Evolutionary conservation across 2,797 vertebrate species (phyloP).

Genomic region (Neopelma chrysocephalum): DNA sequence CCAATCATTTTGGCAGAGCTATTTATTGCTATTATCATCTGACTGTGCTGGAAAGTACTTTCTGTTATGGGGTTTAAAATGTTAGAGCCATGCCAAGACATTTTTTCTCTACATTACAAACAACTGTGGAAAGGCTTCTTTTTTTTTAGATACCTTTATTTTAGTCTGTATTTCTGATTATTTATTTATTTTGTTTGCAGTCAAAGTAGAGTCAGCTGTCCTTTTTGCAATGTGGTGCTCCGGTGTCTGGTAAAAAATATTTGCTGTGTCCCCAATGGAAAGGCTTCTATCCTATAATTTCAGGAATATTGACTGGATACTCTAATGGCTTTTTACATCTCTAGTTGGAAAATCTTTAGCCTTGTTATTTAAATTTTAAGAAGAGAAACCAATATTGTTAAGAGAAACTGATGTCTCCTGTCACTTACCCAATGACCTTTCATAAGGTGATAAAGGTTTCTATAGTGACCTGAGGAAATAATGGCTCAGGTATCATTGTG

Average conservation of each 20-base stretch:
- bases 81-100: background rate
- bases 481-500: slow-evolving; percentile 43
- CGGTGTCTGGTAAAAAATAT: background rate
- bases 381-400: slow-evolving; percentile 46
- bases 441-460: slow-evolving; percentile 51
- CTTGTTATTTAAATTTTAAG: slow-evolving; percentile 60
- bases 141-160: background rate
- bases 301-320: background rate
- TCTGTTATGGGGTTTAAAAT: background rate
- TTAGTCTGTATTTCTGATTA: background rate
- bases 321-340: slow-evolving; percentile 51
- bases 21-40: background rate
- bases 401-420: slow-evolving; percentile 35
- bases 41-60: background rate
- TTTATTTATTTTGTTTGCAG: background rate
- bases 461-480: slow-evolving; percentile 53
- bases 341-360: slow-evolving; percentile 48
- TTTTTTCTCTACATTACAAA: background rate
- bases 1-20: background rate
- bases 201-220: background rate
- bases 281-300: slow-evolving; percentile 24
- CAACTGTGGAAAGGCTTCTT: background rate
- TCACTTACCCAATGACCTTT: slow-evolving; percentile 50
- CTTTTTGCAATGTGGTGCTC: background rate
- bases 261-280: background rate